These are phyloP conservation scores for Smithornis capensis DNA, from an alignment of 2,113 vertebrate species.

Conservation along the genomic window DNA sequence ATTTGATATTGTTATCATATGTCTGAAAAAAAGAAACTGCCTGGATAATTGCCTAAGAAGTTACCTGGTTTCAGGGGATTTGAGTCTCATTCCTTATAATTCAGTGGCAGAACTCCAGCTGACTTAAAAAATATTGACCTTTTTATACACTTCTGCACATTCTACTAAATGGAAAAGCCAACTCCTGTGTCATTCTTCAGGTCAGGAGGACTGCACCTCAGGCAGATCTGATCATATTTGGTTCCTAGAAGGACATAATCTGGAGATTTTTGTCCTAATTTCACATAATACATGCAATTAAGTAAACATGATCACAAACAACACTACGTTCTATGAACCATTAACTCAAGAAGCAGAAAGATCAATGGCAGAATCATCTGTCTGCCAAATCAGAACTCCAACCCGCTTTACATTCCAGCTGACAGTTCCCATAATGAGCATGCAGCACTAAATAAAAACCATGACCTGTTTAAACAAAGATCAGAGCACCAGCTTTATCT, in stretches of 20 bases:
- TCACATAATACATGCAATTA: neutral
- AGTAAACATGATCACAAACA: neutral
- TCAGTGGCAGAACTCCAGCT: neutral
- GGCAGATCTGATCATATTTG: neutral
- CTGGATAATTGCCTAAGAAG: neutral
- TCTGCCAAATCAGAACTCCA: neutral
- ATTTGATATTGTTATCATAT: neutral
- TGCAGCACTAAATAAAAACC: constrained; percentile 19
- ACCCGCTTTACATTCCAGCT: neutral
- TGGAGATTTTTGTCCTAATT: neutral
- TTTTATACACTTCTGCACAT: neutral
- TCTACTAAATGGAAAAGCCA: neutral
- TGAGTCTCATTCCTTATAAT: neutral
- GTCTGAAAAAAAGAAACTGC: neutral
- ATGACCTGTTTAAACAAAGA: constrained; percentile 52
- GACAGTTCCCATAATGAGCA: neutral
- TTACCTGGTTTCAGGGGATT: neutral
- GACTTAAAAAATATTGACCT: neutral
- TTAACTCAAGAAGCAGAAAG: neutral
- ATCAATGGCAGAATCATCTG: neutral
- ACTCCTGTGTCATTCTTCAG: neutral
- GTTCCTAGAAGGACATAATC: neutral
- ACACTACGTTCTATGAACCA: neutral
- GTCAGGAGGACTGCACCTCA: neutral
- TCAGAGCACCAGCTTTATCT: constrained; percentile 9